phyloP scores from a whole-genome alignment of 2,113 vertebrate species.

The Micronisus gabar region DNA sequence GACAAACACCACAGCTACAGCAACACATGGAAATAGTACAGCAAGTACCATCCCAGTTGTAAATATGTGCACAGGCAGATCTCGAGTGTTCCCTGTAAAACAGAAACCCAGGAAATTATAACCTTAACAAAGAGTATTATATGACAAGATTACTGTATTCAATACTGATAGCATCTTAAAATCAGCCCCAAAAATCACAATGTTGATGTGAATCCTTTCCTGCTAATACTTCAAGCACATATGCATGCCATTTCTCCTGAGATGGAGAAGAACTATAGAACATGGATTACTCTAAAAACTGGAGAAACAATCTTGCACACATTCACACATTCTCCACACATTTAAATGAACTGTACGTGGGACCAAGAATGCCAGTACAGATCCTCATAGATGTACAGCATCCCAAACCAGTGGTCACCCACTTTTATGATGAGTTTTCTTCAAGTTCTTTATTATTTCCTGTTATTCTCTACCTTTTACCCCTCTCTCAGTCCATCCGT shows the following conservation, averaged over 20 bases:
- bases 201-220: neutral
- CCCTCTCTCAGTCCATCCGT: neutral
- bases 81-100: constrained; percentile 18
- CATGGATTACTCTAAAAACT: neutral
- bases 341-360: neutral
- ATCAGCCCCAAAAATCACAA: neutral
- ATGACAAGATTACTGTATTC: neutral
- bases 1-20: constrained; percentile 15
- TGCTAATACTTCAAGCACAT: neutral
- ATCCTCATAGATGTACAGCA: neutral
- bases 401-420: neutral
- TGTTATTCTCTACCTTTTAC: neutral
- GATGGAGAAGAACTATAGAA: neutral
- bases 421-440: neutral
- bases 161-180: neutral
- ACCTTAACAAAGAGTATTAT: neutral
- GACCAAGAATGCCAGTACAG: neutral
- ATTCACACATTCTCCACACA: neutral
- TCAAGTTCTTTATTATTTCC: neutral
- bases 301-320: neutral
- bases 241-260: neutral
- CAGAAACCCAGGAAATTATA: neutral
- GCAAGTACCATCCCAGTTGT: constrained; percentile 58
- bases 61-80: constrained; percentile 67
- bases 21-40: constrained; percentile 7